phyloP scores from a whole-genome alignment of 2,113 vertebrate genomes.

The Seriola rivoliana region DNA sequence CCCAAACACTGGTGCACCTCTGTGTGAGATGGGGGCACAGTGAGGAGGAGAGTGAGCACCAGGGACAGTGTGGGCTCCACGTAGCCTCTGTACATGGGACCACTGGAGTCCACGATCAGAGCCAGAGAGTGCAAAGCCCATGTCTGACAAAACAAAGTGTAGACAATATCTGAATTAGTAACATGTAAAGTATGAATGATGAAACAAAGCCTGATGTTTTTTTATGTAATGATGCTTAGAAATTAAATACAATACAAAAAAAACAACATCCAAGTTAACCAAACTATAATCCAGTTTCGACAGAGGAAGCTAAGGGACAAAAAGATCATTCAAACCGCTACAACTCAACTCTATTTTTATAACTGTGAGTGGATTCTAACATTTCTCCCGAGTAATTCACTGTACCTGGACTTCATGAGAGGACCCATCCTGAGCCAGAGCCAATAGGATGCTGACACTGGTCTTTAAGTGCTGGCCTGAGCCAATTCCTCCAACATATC shows the following conservation, averaged over 20 bases:
- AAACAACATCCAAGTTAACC: not conserved
- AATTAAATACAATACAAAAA: not conserved
- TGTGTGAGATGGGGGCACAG: constrained; percentile 95
- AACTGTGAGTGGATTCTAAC: not conserved
- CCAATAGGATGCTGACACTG: constrained; percentile 97
- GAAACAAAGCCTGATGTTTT: not conserved
- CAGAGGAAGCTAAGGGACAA: not conserved
- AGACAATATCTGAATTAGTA: not conserved
- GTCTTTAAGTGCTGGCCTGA: constrained; percentile 99
- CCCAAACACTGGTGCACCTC: constrained; percentile 99
- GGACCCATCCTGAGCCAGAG: constrained; percentile 96
- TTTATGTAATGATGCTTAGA: not conserved
- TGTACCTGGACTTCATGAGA: constrained; percentile 98
- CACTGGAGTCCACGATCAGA: constrained; percentile 98
- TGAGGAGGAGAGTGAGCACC: constrained; percentile 95
- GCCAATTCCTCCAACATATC: constrained; percentile 98
- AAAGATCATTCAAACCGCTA: not conserved
- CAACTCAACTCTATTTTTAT: not conserved
- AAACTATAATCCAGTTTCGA: not conserved
- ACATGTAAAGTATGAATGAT: not conserved
- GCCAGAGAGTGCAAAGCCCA: constrained; percentile 99
- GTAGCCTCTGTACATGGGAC: constrained; percentile 98
- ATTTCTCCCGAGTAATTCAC: constrained; percentile 23
- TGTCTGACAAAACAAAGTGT: constrained; percentile 82
- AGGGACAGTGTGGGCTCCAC: constrained; percentile 97